Base-by-base conservation (phyloP, 2,888 invertebrate species). In the Neria commutata region DNA sequence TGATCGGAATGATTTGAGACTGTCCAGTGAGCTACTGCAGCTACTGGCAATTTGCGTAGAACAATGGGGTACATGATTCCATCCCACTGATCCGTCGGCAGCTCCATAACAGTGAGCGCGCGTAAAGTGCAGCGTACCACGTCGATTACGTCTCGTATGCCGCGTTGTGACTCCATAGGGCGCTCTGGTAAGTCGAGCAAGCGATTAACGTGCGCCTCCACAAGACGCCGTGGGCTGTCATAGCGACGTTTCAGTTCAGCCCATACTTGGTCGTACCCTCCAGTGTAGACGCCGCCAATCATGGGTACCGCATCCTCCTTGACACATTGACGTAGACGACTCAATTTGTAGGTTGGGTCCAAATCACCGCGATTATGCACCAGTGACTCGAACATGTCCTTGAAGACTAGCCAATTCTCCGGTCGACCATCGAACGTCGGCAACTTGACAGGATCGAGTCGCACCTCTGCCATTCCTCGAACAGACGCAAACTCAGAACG, bases 381-480 rank as follows among this genome's bases (percentile, higher is more conserved):
- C 2, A 55, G 25, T 11, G 34, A 10, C 19, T 48, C 48, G 37
- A 47, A 55, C 14, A 55, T 26, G 34, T 55, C 48, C 26, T 55
- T 55, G 14, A 55, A 55, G 16, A 37, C 17, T 2, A 55, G 23
- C 55, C 37, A 55, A 11, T 48, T 48, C 14, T 47, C 26, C 4
- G 19, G 49, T 11, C 25, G n/a, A n/a, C 45, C 53, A 17, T 53
- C 29, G 24, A 53, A 45, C 3, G n/a, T 6, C n/a, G 54, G 46
- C 96, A 85, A 40, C 90, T 82, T 8, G 29, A 29, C 29, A 8
- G 29, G 29, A 29, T 29, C 29, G 6, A 29, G 11, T 29, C 29
- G 29, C 29, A 29, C 11, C 6, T 29, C 29, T 11, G 6, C 29
- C 5, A 29, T 29, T 5, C 29, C 11, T 8, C 11, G 29, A 11